phyloP scores from a whole-genome alignment of 1,140 invertebrate species.

The Probaryconus sp. region DNA sequence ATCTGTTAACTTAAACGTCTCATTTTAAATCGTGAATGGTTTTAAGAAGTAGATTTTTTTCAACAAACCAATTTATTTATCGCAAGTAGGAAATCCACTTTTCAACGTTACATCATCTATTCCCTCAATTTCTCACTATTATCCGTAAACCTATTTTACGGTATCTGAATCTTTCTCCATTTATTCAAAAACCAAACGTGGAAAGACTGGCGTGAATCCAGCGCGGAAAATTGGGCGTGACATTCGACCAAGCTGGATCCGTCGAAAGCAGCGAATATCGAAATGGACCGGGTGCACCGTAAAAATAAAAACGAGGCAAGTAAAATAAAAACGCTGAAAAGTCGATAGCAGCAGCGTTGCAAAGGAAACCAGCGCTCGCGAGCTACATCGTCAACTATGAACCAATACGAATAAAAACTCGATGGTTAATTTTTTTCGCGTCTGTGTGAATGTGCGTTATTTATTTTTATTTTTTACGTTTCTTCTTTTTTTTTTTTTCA shows the following conservation, averaged over 20 bases:
- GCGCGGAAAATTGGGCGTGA: constrained; percentile 60
- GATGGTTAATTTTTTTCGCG: constrained; percentile 35
- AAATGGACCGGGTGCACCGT: constrained; percentile 47
- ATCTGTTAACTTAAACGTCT: too few species aligned
- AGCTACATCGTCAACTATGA: constrained; percentile 47
- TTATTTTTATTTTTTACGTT: too few species aligned
- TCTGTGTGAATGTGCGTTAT: too few species aligned
- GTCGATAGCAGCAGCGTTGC: constrained; percentile 44
- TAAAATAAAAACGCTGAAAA: constrained; percentile 55
- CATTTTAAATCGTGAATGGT: too few species aligned
- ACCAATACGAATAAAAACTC: constrained; percentile 32
- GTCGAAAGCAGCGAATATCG: constrained; percentile 58
- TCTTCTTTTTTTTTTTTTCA: too few species aligned
- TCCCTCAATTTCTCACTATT: constrained; percentile 35
- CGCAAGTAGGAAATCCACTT: constrained; percentile 30
- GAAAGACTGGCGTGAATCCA: constrained; percentile 55
- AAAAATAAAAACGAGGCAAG: constrained; percentile 43
- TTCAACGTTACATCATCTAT: constrained; percentile 43
- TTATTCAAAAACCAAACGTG: constrained; percentile 48
- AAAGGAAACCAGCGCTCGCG: constrained; percentile 20
- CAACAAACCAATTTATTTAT: not conserved
- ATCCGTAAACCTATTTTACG: constrained; percentile 42
- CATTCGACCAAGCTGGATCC: constrained; percentile 53
- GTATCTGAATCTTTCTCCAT: constrained; percentile 45
- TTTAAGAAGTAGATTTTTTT: constrained; percentile 3